A percentile compares a stretch with the other conserved stretches of the same genome.
phyloP scores from a whole-genome alignment of 2,113 vertebrate genomes.

The Cephalopterus ornatus region DNA sequence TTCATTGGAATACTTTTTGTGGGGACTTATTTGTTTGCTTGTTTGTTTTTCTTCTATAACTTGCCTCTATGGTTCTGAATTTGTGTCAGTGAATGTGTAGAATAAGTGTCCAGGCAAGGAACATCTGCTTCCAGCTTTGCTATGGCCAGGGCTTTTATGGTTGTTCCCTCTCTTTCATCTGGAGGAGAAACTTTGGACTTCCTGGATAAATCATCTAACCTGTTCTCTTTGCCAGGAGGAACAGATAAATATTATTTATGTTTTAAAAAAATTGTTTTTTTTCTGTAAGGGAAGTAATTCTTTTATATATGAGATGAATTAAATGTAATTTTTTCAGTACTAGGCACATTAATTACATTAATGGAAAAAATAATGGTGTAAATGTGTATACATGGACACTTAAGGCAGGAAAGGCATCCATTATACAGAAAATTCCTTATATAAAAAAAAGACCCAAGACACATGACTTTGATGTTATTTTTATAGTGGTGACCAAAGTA shows the following conservation, averaged over 20 bases:
- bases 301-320: background rate
- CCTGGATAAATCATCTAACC: background rate
- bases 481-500: background rate
- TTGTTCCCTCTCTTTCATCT: background rate
- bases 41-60: background rate
- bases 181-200: background rate
- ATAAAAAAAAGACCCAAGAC: background rate
- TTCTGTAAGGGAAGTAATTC: background rate
- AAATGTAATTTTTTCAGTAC: background rate
- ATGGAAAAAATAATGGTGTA: background rate
- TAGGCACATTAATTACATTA: background rate
- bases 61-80: background rate
- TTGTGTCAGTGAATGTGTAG: background rate
- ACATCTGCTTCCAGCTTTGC: background rate
- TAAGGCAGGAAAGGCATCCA: background rate
- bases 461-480: background rate
- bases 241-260: background rate
- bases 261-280: background rate
- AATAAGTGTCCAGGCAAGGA: background rate
- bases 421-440: background rate
- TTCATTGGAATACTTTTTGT: background rate
- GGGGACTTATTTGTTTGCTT: too few species aligned
- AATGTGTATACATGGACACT: background rate
- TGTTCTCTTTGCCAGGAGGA: background rate
- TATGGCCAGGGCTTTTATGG: background rate